A percentile compares a stretch with the other conserved stretches of the same genome.
Conservation (phyloP, 2,797 vertebrate genomes). For the Poeciliopsis paucimaculata region DNA sequence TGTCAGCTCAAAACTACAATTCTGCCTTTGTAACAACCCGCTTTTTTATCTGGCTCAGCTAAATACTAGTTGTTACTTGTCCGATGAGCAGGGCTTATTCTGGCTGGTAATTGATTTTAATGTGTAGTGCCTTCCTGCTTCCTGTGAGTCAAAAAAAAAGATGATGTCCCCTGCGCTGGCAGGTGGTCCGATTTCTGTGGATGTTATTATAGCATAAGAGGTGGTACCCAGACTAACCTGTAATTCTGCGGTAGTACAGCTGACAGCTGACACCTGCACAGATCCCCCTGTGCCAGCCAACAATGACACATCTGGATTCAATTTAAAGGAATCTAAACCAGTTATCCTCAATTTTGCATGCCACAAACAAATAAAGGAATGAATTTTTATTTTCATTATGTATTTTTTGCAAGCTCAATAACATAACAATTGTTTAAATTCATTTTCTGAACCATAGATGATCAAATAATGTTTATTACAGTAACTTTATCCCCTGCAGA, state of each 20-base stretch:
- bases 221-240: slow-evolving; percentile 57
- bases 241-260: slow-evolving; percentile 77
- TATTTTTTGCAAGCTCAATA: slow-evolving; percentile 7
- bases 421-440: not conserved
- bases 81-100: slow-evolving; percentile 68
- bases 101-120: slow-evolving; percentile 65
- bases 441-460: not conserved
- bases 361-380: not conserved
- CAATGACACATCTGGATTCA: slow-evolving; percentile 31
- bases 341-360: slow-evolving; percentile 10
- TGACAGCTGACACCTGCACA: slow-evolving; percentile 84
- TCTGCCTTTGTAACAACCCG: slow-evolving; percentile 45
- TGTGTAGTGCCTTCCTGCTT: slow-evolving; percentile 72
- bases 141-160: slow-evolving; percentile 62
- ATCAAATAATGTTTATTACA: slow-evolving; percentile 23
- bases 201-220: slow-evolving; percentile 80
- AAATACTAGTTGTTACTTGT: slow-evolving; percentile 68
- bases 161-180: slow-evolving; percentile 63
- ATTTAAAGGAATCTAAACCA: slow-evolving; percentile 40
- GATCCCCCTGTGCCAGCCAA: slow-evolving; percentile 26
- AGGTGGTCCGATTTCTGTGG: slow-evolving; percentile 74
- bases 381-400: not conserved
- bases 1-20: slow-evolving; percentile 51
- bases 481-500: slow-evolving; percentile 20
- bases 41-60: slow-evolving; percentile 68